Evolutionary conservation across 2,113 vertebrate species (phyloP), one percentile per base, ranked within the genome.

Genomic region (Bothrops jararaca): DNA sequence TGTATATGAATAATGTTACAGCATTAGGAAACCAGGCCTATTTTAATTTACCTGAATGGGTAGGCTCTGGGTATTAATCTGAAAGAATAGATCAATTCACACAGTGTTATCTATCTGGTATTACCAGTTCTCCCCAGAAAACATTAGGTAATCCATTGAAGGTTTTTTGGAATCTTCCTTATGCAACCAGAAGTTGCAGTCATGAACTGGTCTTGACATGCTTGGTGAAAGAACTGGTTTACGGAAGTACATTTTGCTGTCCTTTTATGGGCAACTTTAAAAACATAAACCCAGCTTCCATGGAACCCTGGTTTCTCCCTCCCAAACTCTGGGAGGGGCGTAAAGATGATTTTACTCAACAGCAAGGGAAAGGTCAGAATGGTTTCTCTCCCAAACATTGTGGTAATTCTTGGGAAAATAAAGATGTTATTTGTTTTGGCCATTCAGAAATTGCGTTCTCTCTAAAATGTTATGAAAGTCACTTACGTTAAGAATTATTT

Each of bases 141-240:
- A 94, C 95, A 96, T 97, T 97, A 97, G 95, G 96, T 96, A 97
- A 97, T 97, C 95, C 74, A 91, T 96, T 93, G 89, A 48, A 20
- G 95, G 95, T 93, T 94, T 95, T 90, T 95, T 34, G 93, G 89
- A 95, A 96, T 94, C 89, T 92, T 91, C 95, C 96, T 97, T 97
- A 95, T 95, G 95, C 93, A 96, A 95, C 91, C 92, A 90, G 93
- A 95, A 92, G 91, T 96, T 91, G 95, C 92, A 91, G 48, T 87
- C 58, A 1, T 42, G 80, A 93, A 39, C 96, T 93, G 93, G 96
- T 93, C 80, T 1, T 42, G 88, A 96, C 97, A 95, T 22, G 96
- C 94, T 52, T 9, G 58, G 39, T 91, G 52, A 96, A 92, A 92
- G 53, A 64, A 53, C 0, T 50, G 24, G 52, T 9, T 93, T 45